These are phyloP conservation scores for Teleogryllus occipitalis DNA, from an alignment of 1,140 invertebrate species.

Conservation along the genomic window DNA sequence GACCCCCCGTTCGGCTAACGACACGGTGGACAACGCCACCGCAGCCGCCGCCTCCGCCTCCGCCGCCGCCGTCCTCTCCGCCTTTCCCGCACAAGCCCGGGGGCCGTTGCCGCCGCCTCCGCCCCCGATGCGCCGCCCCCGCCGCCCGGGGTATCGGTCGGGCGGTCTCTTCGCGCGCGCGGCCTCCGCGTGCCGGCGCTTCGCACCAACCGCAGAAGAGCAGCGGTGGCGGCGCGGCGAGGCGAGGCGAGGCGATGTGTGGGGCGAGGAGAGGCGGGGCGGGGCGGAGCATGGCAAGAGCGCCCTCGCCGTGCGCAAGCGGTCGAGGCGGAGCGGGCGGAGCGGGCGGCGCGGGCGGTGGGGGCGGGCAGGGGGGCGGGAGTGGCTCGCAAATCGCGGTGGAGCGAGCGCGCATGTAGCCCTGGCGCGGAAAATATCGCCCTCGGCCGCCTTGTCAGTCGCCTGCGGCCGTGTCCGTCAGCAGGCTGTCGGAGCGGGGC, in stretches of 20 bases:
- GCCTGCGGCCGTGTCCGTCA: too few relatives aligned
- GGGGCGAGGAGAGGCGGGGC: too few relatives aligned
- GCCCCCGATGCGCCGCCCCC: too few relatives aligned
- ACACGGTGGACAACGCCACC: background rate
- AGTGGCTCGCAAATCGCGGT: background rate
- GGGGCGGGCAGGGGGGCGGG: background rate
- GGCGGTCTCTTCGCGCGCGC: background rate
- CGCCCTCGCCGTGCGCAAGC: too few relatives aligned
- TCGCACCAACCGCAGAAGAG: background rate
- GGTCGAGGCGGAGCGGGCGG: background rate
- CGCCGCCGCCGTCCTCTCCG: background rate
- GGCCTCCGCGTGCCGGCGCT: too few relatives aligned
- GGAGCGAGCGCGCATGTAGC: background rate
- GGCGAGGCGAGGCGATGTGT: too few relatives aligned
- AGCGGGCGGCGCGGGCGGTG: background rate
- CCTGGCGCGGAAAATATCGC: background rate
- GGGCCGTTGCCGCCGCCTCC: too few relatives aligned
- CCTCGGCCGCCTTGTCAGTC: background rate
- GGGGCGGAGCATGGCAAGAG: too few relatives aligned
- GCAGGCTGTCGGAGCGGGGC: background rate
- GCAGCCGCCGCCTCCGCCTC: too few relatives aligned
- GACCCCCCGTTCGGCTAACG: background rate
- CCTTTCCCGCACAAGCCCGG: background rate
- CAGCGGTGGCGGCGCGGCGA: too few relatives aligned
- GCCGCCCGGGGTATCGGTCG: background rate